phyloP scores from a whole-genome alignment of 1,140 invertebrate genomes.

The Apis cerana region DNA sequence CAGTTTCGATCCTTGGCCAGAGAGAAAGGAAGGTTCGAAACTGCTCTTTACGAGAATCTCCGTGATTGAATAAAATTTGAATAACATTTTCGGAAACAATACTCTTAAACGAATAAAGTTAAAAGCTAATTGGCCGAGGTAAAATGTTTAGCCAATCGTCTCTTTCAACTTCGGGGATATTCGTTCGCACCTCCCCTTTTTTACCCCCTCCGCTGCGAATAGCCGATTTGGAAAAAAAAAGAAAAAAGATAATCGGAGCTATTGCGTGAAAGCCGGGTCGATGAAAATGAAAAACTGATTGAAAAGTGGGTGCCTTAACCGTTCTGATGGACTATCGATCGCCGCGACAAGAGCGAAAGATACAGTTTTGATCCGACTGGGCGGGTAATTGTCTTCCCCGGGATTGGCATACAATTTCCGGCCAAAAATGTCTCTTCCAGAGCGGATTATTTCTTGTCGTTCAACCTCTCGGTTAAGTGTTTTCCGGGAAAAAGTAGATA shows the following conservation, averaged over 20 bases:
- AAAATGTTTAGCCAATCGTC: conserved; percentile 8
- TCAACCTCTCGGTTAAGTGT: not conserved
- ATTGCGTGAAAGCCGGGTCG: conserved; percentile 53
- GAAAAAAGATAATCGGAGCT: conserved; percentile 43
- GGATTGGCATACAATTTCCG: conserved; percentile 70
- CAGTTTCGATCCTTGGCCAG: not conserved
- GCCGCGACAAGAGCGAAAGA: conserved; percentile 49
- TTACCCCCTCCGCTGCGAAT: conserved; percentile 25
- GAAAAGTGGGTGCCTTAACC: conserved; percentile 64
- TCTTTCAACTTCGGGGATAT: not conserved
- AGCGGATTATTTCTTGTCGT: conserved; percentile 39
- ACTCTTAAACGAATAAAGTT: not conserved
- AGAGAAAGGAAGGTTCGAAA: not conserved
- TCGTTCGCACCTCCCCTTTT: conserved; percentile 19
- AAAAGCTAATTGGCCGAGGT: not conserved
- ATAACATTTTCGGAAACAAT: not conserved
- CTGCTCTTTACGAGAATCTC: not conserved
- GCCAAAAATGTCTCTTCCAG: conserved; percentile 47
- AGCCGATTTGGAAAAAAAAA: conserved; percentile 25
- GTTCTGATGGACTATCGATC: conserved; percentile 64
- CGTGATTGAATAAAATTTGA: not conserved
- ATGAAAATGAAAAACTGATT: conserved; percentile 67
- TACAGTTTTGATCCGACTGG: conserved; percentile 64
- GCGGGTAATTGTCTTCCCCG: conserved; percentile 62
- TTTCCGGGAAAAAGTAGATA: conserved; percentile 2